These are phyloP conservation scores for Scaptomyza flava DNA, from an alignment of 2,888 invertebrate genomes.

Conservation along the genomic window DNA sequence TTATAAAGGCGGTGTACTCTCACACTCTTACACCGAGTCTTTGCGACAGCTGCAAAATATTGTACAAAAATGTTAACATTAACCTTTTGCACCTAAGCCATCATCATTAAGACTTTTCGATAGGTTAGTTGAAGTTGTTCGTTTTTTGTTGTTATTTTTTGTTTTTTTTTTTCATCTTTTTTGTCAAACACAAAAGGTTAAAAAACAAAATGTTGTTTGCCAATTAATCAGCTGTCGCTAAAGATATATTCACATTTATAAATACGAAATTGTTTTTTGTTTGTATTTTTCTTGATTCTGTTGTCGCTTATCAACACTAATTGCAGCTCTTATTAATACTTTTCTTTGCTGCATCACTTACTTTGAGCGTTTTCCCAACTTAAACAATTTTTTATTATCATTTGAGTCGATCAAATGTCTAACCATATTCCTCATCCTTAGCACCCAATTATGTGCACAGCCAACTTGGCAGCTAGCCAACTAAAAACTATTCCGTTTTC, in stretches of 20 bases:
- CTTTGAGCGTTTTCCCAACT: not conserved
- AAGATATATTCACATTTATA: not conserved
- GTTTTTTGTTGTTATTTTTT: not conserved
- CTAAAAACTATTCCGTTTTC: not conserved
- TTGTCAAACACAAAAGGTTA: constrained; percentile 4
- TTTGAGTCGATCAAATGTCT: not conserved
- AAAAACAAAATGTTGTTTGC: constrained; percentile 11
- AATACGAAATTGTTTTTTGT: not conserved
- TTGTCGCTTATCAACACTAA: constrained; percentile 7
- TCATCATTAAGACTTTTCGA: constrained; percentile 30
- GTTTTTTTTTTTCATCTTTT: not conserved
- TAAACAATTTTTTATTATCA: not conserved
- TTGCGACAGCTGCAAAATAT: constrained; percentile 38
- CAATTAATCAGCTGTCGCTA: constrained; percentile 29
- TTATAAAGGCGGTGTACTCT: constrained; percentile 9
- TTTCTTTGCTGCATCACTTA: too few relatives aligned
- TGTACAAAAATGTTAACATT: constrained; percentile 46
- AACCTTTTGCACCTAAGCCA: constrained; percentile 41
- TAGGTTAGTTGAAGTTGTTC: not conserved
- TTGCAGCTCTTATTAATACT: not conserved
- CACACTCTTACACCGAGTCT: constrained; percentile 6
- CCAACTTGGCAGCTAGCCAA: constrained; percentile 8
- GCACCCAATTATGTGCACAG: not conserved
- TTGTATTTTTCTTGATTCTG: not conserved
- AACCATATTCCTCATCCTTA: too few relatives aligned